These are phyloP conservation scores for Nomada lathburiana DNA, from an alignment of 2,888 invertebrate genomes.

Conservation along the genomic window DNA sequence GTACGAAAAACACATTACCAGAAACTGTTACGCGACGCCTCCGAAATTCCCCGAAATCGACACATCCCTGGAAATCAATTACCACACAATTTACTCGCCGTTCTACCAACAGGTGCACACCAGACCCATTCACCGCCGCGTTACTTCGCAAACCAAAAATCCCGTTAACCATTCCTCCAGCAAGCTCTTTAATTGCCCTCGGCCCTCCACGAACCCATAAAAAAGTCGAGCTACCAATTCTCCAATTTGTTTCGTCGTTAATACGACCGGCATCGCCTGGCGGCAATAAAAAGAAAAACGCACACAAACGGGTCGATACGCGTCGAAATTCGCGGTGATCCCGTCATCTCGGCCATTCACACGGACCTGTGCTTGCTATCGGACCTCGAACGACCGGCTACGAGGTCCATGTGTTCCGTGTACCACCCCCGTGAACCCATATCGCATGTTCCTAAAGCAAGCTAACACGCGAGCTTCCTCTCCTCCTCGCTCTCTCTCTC, in stretches of 20 bases:
- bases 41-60: too few relatives aligned
- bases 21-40: too few relatives aligned
- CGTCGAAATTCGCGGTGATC: constrained; percentile 44
- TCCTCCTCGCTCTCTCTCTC: too few relatives aligned
- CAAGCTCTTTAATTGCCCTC: constrained; percentile 13
- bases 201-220: constrained; percentile 1
- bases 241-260: neutral
- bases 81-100: too few relatives aligned
- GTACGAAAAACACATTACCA: too few relatives aligned
- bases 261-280: neutral
- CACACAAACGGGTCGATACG: constrained; percentile 45
- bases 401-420: neutral
- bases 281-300: constrained; percentile 25
- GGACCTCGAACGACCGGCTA: constrained; percentile 37
- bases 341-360: constrained; percentile 46
- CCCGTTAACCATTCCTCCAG: neutral
- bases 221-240: neutral
- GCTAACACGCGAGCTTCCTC: constrained; percentile 3
- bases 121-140: neutral
- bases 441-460: constrained; percentile 56
- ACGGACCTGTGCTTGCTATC: constrained; percentile 29
- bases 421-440: constrained; percentile 18
- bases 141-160: neutral
- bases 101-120: neutral
- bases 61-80: neutral